Conservation (phyloP, 2,113 vertebrate genomes). For the Sorex araneus region DNA sequence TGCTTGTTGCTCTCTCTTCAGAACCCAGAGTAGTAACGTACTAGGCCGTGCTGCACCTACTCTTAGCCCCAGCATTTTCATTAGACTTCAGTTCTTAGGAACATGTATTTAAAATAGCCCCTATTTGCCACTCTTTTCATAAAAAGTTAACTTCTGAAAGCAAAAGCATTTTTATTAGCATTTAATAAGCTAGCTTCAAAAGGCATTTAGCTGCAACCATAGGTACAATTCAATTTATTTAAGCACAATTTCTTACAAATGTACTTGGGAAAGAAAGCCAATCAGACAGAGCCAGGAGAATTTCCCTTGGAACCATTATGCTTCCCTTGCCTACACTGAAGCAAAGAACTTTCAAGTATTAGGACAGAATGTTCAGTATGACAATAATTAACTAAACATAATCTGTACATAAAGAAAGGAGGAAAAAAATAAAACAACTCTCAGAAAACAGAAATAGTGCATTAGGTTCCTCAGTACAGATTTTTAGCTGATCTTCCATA, state of each 20-base stretch:
- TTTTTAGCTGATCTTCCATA: rapidly evolving
- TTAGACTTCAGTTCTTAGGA: neutral
- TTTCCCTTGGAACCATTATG: neutral
- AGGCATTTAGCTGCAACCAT: slow-evolving; percentile 61
- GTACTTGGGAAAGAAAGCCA: slow-evolving; percentile 7
- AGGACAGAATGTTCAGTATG: slow-evolving; percentile 54
- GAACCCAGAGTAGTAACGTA: rapidly evolving
- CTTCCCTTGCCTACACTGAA: neutral
- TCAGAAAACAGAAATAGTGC: neutral
- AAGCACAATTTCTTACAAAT: slow-evolving; percentile 38
- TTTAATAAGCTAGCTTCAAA: slow-evolving; percentile 21
- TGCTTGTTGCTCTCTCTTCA: neutral
- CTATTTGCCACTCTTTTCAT: neutral
- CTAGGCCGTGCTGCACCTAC: rapidly evolving
- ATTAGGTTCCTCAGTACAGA: neutral
- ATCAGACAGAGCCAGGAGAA: neutral
- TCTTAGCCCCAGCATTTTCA: neutral
- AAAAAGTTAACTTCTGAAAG: slow-evolving; percentile 53
- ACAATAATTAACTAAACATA: slow-evolving; percentile 61
- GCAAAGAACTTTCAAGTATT: slow-evolving; percentile 25
- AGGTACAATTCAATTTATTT: slow-evolving; percentile 22
- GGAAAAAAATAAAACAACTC: neutral
- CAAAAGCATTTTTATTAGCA: slow-evolving; percentile 40
- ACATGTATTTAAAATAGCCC: neutral
- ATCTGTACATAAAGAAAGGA: neutral